A percentile compares a stretch with the other conserved stretches of the same genome.
These are phyloP conservation scores for Pseudococcus longispinus DNA, from an alignment of 2,888 invertebrate genomes.

Conservation along the genomic window DNA sequence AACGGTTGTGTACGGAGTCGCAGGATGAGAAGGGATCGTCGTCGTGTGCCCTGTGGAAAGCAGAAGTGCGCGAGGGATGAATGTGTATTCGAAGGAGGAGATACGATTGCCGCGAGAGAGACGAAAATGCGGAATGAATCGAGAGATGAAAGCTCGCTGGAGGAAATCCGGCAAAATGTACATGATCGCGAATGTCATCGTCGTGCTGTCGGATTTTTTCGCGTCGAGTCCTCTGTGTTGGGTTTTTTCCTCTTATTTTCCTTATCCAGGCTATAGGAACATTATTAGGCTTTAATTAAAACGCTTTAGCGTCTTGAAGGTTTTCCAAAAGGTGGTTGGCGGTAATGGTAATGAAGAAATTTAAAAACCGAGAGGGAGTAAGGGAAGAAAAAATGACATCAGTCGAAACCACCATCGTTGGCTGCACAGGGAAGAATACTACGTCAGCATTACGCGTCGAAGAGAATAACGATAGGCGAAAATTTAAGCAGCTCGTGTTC, in stretches of 20 bases:
- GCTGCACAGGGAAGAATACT: too few species aligned
- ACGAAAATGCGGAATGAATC: not conserved
- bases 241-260: not conserved
- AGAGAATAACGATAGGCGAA: conserved; percentile 18
- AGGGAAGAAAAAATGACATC: not conserved
- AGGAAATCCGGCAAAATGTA: not conserved
- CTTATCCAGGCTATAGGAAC: not conserved
- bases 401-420: not conserved
- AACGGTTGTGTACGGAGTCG: not conserved
- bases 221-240: not conserved
- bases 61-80: not conserved
- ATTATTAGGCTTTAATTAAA: not conserved
- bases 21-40: too few species aligned
- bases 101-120: not conserved
- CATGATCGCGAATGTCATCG: not conserved
- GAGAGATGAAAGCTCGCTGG: not conserved
- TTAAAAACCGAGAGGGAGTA: not conserved
- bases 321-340: not conserved
- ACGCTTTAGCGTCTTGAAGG: not conserved
- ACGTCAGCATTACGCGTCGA: not conserved
- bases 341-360: not conserved
- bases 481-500: not conserved
- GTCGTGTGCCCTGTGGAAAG: not conserved
- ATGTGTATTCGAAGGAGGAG: not conserved
- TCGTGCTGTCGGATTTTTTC: not conserved